phyloP scores from a whole-genome alignment of 1,140 invertebrate genomes.

The Luehdorfia chinensis region DNA sequence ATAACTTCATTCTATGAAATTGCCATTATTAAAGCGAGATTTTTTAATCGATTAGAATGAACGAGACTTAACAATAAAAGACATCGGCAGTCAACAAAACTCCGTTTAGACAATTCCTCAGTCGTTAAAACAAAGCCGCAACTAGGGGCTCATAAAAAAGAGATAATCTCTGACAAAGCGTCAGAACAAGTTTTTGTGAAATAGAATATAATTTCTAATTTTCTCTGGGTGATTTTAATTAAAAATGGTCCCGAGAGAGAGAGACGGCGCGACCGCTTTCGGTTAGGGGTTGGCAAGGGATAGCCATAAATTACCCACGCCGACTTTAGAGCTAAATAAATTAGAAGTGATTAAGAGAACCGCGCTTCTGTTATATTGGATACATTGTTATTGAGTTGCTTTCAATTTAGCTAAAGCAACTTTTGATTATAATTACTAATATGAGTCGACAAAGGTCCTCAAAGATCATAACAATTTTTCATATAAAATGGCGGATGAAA shows the following conservation, averaged over 20 bases:
- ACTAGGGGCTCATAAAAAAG: slow-evolving; percentile 72
- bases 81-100: slow-evolving; percentile 41
- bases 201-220: slow-evolving; percentile 78
- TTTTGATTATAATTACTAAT: slow-evolving; percentile 30
- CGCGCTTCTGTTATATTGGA: slow-evolving; percentile 60
- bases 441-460: slow-evolving; percentile 1
- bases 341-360: slow-evolving; percentile 75
- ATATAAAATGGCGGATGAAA: too few relatives aligned
- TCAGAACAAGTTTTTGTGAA: slow-evolving; percentile 74
- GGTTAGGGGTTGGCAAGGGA: slow-evolving; percentile 54
- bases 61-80: slow-evolving; percentile 61
- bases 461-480: background rate
- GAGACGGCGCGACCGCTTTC: slow-evolving; percentile 39
- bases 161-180: slow-evolving; percentile 73
- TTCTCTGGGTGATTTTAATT: slow-evolving; percentile 75
- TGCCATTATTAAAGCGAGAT: slow-evolving; percentile 36
- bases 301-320: slow-evolving; percentile 61
- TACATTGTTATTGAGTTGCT: slow-evolving; percentile 50
- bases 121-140: slow-evolving; percentile 66
- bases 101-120: slow-evolving; percentile 67
- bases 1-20: too few relatives aligned
- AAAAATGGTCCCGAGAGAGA: slow-evolving; percentile 71
- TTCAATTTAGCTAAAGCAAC: slow-evolving; percentile 43
- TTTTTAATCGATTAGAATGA: slow-evolving; percentile 64
- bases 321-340: slow-evolving; percentile 72